These are phyloP conservation scores for Leucoraja erinaceus DNA, from an alignment of 2,113 vertebrate genomes.

Conservation along the genomic window DNA sequence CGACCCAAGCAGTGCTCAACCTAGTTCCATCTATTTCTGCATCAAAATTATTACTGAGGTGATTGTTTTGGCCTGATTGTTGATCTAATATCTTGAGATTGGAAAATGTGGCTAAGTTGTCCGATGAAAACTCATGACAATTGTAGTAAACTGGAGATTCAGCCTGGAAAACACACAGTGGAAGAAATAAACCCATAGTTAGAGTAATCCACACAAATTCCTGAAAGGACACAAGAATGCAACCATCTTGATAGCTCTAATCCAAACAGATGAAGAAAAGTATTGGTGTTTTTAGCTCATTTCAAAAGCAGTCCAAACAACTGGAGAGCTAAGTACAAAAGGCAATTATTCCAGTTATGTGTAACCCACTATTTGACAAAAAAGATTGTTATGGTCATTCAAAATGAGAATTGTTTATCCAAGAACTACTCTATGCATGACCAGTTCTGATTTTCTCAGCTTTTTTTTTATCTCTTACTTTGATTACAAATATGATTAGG, in stretches of 20 bases:
- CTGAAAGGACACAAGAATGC: not conserved
- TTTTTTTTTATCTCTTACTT: not conserved
- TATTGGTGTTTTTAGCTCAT: not conserved
- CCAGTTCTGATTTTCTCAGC: not conserved
- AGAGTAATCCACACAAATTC: not conserved
- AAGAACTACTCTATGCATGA: not conserved
- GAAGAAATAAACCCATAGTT: not conserved
- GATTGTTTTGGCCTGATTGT: conserved; percentile 21
- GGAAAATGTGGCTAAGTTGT: not conserved
- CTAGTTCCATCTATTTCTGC: not conserved
- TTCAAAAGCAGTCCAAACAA: not conserved
- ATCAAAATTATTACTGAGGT: conserved; percentile 38
- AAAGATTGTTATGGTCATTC: not conserved
- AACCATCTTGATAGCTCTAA: not conserved
- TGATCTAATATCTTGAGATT: not conserved
- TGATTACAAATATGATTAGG: not conserved
- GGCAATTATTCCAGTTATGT: not conserved
- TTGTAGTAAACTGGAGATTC: conserved; percentile 51
- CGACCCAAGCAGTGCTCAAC: conserved; percentile 26
- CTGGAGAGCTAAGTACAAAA: not conserved
- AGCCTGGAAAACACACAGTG: conserved; percentile 51
- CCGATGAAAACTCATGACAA: conserved; percentile 47
- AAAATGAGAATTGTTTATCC: not conserved
- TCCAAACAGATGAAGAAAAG: not conserved
- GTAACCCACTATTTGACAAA: not conserved